These are phyloP conservation scores for Nestor notabilis DNA, from an alignment of 2,113 vertebrate species.

Conservation along the genomic window DNA sequence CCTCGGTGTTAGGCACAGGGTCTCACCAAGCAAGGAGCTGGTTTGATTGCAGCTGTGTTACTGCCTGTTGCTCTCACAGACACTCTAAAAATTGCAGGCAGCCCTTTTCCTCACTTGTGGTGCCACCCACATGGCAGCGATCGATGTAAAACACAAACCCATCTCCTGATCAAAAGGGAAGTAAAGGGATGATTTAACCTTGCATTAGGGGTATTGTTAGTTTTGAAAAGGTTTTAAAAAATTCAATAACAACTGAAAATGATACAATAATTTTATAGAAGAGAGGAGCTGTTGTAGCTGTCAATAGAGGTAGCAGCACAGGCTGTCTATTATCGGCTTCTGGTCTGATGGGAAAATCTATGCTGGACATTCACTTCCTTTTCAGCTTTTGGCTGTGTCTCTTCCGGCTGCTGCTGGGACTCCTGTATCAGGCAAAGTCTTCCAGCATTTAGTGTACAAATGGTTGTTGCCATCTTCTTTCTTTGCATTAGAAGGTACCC, in stretches of 20 bases:
- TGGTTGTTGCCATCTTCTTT: background rate
- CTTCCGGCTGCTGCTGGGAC: background rate
- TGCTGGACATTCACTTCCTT: background rate
- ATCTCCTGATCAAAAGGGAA: background rate
- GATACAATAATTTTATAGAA: background rate
- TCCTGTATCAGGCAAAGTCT: background rate
- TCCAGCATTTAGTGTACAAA: background rate
- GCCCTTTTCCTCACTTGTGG: background rate
- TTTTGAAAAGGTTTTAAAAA: background rate
- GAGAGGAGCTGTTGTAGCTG: background rate
- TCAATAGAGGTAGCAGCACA: background rate
- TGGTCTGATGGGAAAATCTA: background rate
- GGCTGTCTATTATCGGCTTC: background rate
- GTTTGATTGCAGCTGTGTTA: background rate
- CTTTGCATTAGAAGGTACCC: background rate
- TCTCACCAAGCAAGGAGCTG: background rate
- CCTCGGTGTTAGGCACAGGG: background rate
- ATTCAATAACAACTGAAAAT: background rate
- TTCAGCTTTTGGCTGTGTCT: background rate
- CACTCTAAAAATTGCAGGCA: background rate
- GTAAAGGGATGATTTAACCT: conserved; percentile 30
- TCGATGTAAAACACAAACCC: background rate
- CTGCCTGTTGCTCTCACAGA: background rate
- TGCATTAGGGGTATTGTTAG: background rate
- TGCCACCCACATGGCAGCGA: background rate